Conservation (phyloP, 1,140 invertebrate species). For the Bombus confusus region DNA sequence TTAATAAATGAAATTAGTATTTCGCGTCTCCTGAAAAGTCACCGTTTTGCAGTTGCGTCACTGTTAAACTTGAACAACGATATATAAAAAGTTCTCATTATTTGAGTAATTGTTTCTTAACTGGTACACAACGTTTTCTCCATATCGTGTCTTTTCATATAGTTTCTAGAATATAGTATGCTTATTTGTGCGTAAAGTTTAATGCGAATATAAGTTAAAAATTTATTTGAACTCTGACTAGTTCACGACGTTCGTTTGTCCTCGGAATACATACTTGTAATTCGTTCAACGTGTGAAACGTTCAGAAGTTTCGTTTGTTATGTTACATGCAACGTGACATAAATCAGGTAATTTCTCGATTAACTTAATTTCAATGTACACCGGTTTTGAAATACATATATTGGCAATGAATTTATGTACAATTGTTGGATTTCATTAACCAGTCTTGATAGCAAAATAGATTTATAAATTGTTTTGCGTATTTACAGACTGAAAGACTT, state of each 20-base stretch:
- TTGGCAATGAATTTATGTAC: no score
- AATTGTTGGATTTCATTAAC: neutral
- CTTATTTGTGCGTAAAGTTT: neutral
- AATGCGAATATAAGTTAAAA: neutral
- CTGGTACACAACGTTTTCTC: neutral
- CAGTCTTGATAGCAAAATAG: neutral
- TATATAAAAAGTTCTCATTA: slow-evolving; percentile 3
- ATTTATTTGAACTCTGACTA: slow-evolving; percentile 43
- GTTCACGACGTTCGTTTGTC: slow-evolving; percentile 31
- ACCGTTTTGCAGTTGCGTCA: no score
- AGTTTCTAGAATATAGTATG: no score
- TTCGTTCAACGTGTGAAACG: neutral
- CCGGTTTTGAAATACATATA: neutral
- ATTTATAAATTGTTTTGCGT: neutral
- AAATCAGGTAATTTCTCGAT: neutral
- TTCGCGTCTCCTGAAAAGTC: no score
- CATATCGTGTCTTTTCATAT: neutral
- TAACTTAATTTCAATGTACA: neutral
- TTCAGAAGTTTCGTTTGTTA: neutral
- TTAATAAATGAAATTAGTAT: no score
- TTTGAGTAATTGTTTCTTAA: neutral
- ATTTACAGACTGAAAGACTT: slow-evolving; percentile 25
- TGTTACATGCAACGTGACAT: neutral
- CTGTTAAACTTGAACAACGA: no score
- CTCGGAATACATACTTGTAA: slow-evolving; percentile 10